Evolutionary conservation across 2,888 invertebrate species (phyloP), one percentile per base, ranked within the genome.

Genomic region (Acanthopleura granulata): DNA sequence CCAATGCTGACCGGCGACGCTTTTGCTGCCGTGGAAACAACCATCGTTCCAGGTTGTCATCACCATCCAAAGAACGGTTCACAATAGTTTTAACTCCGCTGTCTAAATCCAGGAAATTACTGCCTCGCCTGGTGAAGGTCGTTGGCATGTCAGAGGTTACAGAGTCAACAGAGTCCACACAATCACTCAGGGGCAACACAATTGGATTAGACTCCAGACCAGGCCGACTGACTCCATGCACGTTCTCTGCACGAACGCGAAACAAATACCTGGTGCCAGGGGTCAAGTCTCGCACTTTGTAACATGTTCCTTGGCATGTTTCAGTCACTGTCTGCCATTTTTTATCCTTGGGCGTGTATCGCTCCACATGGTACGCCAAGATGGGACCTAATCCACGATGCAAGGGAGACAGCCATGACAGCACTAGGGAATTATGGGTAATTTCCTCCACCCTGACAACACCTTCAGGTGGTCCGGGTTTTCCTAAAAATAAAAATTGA

Each of bases 171-270:
- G 18, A 51, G 18, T 14, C 51, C n/a, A n/a, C 57, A 57, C n/a
- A 57, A 57, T 22, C 57, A n/a, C 12, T 22, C 57, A n/a, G 57
- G 1, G 66, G 66, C 3, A 66, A 6, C 27, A 22, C 22, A 27
- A 73, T 94, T 94, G 0, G 95, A 95, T 84, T 83, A 0, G 87
- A 85, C 0, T 79, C 72, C 15, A 79, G 74, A 77, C 86, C 82
- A 18, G 85, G 83, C 73, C 85, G 85, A 76, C 87, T 84, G 50
- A 79, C 75, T 11, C 86, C 86, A 72, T 75, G 80, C 29, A 86
- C 74, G 77, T 86, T 87, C 79, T 86, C 86, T 4, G 85, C 84
- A n/a, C 85, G 75, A 11, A 86, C 83, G 18, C 85, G 79, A 72
- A 87, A 86, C 57, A 80, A 72, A 74, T 86, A 87, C 15, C 77